Percentiles rank a stretch among this genome's conserved stretches.
Conservation (phyloP, 2,113 vertebrate species). For the Pelecanus crispus region DNA sequence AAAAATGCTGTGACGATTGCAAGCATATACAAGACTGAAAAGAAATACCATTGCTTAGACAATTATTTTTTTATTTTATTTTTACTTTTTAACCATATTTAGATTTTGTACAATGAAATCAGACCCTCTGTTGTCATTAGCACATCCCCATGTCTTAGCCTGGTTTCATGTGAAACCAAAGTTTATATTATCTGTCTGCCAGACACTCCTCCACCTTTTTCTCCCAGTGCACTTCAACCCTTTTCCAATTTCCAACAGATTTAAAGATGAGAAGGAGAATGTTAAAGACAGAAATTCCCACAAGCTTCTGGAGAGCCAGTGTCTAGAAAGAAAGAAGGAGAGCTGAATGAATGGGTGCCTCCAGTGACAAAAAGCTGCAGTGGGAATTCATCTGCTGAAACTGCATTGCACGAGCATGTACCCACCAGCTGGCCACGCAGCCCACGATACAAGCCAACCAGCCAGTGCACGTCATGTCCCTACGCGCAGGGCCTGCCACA, state of each 20-base stretch:
- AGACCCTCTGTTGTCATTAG: background rate
- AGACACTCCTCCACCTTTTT: background rate
- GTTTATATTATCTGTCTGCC: background rate
- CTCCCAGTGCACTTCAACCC: background rate
- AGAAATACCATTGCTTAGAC: background rate
- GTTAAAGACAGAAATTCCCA: background rate
- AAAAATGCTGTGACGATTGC: background rate
- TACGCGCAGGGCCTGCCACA: fast-evolving
- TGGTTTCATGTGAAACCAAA: background rate
- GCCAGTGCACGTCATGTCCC: background rate
- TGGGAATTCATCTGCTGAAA: background rate
- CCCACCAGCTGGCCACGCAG: background rate
- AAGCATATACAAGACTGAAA: background rate
- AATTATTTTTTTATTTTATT: background rate
- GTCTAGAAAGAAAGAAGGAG: background rate
- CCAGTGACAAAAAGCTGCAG: background rate
- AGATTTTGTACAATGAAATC: background rate
- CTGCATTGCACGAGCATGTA: fast-evolving
- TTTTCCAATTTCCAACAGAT: background rate
- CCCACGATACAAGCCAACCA: background rate
- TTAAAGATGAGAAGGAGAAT: background rate
- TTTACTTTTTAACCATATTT: background rate
- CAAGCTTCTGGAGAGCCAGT: background rate
- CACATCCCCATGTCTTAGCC: background rate
- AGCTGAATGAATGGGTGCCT: background rate